phyloP scores from a whole-genome alignment of 2,113 vertebrate species.

The Ginglymostoma cirratum region DNA sequence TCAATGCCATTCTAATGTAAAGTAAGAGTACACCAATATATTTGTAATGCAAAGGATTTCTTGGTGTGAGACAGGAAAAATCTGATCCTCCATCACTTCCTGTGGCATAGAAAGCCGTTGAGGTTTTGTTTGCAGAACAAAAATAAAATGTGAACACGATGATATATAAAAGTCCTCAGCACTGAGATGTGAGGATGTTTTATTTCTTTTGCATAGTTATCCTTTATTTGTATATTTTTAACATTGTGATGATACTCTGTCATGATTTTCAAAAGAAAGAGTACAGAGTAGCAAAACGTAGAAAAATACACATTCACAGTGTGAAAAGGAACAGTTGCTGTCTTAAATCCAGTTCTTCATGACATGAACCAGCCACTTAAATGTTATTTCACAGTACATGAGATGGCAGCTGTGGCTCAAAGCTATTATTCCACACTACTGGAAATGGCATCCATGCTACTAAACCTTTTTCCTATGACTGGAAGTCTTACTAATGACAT shows the following conservation, averaged over 20 bases:
- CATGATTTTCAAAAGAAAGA: neutral
- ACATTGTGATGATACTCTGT: neutral
- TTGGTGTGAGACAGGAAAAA: neutral
- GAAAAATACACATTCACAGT: neutral
- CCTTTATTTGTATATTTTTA: neutral
- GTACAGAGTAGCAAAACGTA: neutral
- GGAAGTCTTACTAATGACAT: neutral
- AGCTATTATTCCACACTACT: constrained; percentile 20
- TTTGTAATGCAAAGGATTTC: neutral
- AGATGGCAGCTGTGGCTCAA: constrained; percentile 4
- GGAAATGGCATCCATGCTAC: neutral
- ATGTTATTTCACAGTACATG: neutral
- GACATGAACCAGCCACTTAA: neutral
- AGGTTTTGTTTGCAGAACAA: neutral
- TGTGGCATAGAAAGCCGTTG: neutral
- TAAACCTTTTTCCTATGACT: neutral
- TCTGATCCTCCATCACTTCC: neutral
- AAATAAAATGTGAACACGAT: neutral
- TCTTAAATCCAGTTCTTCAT: constrained; percentile 1
- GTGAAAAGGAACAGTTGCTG: neutral
- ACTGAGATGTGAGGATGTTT: neutral
- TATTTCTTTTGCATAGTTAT: neutral
- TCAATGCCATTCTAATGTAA: neutral
- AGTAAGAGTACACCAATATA: neutral
- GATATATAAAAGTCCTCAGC: no score